Conservation (phyloP, 2,797 vertebrate genomes). For the Syncerus caffer region DNA sequence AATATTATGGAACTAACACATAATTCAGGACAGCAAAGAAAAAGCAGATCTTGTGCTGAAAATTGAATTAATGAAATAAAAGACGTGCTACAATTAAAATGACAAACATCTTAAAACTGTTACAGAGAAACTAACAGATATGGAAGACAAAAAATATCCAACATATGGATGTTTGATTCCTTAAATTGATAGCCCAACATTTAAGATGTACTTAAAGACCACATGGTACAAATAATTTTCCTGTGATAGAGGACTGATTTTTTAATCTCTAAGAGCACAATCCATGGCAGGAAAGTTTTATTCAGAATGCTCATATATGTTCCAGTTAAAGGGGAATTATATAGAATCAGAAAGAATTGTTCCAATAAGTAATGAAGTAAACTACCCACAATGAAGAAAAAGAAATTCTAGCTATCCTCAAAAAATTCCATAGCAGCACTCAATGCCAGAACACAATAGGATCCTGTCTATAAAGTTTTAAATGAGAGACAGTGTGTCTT, state of each 20-base stretch:
- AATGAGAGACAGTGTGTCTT: not conserved
- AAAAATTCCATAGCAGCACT: not conserved
- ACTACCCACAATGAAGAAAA: not conserved
- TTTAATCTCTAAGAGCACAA: not conserved
- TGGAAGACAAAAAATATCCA: slow-evolving; percentile 13
- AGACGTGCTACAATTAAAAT: slow-evolving; percentile 9
- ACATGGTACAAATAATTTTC: not conserved
- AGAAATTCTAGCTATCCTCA: not conserved
- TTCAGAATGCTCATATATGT: not conserved
- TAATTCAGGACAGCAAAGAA: not conserved
- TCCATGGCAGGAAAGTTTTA: not conserved
- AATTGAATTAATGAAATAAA: slow-evolving; percentile 8
- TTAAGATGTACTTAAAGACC: not conserved
- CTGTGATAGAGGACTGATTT: not conserved
- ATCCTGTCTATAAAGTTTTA: not conserved
- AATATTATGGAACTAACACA: not conserved
- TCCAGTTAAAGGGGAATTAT: not conserved
- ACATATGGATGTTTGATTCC: not conserved
- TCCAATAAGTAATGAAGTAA: not conserved
- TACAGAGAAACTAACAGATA: not conserved
- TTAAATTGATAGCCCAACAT: not conserved
- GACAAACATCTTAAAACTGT: not conserved
- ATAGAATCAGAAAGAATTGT: not conserved
- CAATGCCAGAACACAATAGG: not conserved
- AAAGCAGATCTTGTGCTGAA: not conserved